Conservation (phyloP, 2,113 vertebrate species). For the Oceanodroma tethys region DNA sequence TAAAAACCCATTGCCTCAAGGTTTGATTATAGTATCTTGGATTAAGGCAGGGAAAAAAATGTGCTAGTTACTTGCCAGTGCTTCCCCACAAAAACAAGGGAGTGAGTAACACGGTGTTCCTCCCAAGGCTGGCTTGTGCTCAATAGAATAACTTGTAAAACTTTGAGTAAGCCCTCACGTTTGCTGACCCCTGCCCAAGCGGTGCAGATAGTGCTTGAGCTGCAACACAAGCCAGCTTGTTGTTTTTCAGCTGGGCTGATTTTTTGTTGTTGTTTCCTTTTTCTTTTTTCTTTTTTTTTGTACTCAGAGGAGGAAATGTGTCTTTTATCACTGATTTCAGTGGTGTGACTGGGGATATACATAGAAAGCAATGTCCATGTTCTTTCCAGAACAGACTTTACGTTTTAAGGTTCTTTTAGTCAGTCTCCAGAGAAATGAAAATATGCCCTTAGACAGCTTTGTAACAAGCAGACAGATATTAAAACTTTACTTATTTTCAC, state of each 20-base stretch:
- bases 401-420: not conserved
- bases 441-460: not conserved
- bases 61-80: not conserved
- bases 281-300: not conserved
- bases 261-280: not conserved
- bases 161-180: accelerated
- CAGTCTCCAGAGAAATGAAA: not conserved
- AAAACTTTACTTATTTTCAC: not conserved
- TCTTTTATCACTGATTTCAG: not conserved
- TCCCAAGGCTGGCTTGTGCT: not conserved
- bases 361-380: not conserved
- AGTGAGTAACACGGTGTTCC: accelerated
- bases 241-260: not conserved
- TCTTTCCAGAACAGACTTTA: not conserved
- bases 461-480: not conserved
- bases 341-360: not conserved
- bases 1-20: not conserved
- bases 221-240: not conserved
- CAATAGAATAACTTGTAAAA: not conserved
- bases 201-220: accelerated
- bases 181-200: not conserved
- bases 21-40: not conserved
- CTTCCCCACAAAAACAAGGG: not conserved
- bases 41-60: not conserved
- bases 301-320: not conserved